Evolutionary conservation across 2,113 vertebrate genomes (phyloP).

Genomic region (Leucopternis melanops): DNA sequence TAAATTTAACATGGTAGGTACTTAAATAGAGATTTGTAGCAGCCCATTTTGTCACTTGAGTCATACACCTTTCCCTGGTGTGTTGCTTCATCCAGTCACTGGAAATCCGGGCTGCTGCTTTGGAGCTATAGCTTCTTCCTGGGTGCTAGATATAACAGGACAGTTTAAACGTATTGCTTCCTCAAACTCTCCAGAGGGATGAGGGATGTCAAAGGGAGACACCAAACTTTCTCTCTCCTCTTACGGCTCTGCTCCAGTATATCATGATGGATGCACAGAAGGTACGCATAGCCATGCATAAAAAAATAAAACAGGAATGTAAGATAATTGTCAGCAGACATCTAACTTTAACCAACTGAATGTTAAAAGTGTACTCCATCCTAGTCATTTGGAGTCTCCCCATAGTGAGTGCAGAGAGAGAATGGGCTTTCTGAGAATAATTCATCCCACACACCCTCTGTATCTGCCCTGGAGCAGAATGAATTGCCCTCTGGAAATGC

Average conservation of each 20-base stretch:
- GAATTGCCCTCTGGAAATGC: not conserved
- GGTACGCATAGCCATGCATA: not conserved
- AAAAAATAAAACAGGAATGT: not conserved
- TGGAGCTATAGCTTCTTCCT: not conserved
- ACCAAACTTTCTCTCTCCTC: not conserved
- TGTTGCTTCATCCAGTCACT: not conserved
- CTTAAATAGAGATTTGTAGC: not conserved
- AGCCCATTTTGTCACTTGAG: not conserved
- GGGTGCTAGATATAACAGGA: not conserved
- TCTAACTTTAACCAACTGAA: not conserved
- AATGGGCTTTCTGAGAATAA: not conserved
- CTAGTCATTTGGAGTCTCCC: not conserved
- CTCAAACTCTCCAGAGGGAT: not conserved
- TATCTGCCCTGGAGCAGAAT: not conserved
- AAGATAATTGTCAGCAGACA: not conserved
- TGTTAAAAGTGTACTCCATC: not conserved
- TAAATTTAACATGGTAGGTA: not conserved
- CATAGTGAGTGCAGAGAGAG: not conserved
- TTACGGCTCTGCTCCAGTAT: not conserved
- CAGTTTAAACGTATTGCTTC: not conserved
- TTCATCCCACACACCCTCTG: fast-evolving
- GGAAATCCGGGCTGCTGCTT: not conserved
- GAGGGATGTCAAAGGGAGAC: not conserved
- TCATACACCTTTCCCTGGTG: not conserved
- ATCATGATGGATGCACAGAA: not conserved